A percentile compares a stretch with the other conserved stretches of the same genome.
phyloP scores from a whole-genome alignment of 2,888 invertebrate species.

The Lepeophtheirus nordmannii region DNA sequence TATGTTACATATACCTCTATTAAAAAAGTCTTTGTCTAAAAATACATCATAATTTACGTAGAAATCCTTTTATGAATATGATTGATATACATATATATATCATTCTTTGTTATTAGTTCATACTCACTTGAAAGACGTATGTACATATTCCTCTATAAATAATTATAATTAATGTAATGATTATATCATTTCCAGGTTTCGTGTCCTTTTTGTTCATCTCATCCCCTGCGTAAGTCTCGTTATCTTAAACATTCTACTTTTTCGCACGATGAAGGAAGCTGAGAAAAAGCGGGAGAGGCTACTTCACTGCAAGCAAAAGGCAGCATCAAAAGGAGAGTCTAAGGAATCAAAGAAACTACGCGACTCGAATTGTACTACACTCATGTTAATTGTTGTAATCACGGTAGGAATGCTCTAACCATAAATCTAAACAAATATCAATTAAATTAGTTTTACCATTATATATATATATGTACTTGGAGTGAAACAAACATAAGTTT shows the following conservation, averaged over 20 bases:
- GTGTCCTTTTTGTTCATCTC: conserved; percentile 78
- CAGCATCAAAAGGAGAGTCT: conserved; percentile 28
- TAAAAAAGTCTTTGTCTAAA: too few species aligned
- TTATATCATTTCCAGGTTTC: conserved; percentile 43
- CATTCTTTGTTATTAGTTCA: too few species aligned
- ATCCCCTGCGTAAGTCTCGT: conserved; percentile 76
- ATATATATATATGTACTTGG: too few species aligned
- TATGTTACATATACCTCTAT: too few species aligned
- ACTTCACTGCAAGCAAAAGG: conserved; percentile 43
- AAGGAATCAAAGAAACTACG: conserved; percentile 56
- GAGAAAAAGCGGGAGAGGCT: conserved; percentile 59
- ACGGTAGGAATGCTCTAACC: conserved; percentile 33
- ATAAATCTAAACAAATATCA: too few species aligned
- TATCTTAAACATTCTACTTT: conserved; percentile 69
- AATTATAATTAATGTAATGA: neutral
- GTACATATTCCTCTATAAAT: too few species aligned
- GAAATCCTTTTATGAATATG: too few species aligned
- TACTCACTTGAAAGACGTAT: too few species aligned
- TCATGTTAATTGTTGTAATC: conserved; percentile 73
- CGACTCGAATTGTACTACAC: conserved; percentile 66
- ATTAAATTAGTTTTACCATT: too few species aligned
- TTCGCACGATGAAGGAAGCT: conserved; percentile 67
- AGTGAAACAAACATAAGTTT: too few species aligned
- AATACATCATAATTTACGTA: too few species aligned
- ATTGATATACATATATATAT: too few species aligned